Base-by-base conservation (phyloP, 1,140 invertebrate species). In the Drepana arcuata region DNA sequence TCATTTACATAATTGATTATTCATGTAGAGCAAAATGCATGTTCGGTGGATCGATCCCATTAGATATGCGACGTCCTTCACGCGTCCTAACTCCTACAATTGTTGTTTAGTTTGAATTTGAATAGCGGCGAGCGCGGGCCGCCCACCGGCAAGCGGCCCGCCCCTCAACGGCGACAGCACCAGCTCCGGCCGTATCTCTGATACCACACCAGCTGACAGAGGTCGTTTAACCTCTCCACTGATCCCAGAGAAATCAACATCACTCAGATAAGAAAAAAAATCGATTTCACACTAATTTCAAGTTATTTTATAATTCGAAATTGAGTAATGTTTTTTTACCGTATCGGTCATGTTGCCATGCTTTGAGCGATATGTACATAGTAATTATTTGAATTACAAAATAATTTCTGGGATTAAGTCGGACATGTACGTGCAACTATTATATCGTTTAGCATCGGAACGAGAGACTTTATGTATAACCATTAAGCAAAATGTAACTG, bases 1-100 rank as follows among this genome's bases (percentile, higher is more conserved):
- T 54, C 48, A 78, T 77, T 75, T 77, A 52, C 78, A 79, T 77
- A 80, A 70, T 82, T 75, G 67, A 72, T 77, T 80, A 80, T 82
- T 80, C 78, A 82, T 80, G 64, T 71, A 54, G 59, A 68, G 64
- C 61, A 61, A 70, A 71, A 71, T 71, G 64, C 65, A 71, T 77
- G 68, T 74, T 62, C 54, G 58, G 49, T 56, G 67, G 72, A 79
- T 79, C 68, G 65, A 60, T 65, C 53, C 40, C 62, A 75, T 79
- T 71, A 70, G 66, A 77, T 82, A 77, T 73, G 60, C 72, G 67
- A 62, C 69, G 77, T 75, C 74, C 74, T 82, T 82, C 74, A 82
- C 74, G 69, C 71, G 72, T 82, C 77, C 70, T 77, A 73, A 73
- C 74, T 77, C 70, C 72, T 79, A 73, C 74, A 64, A 77, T 77